Conservation (phyloP, 2,888 invertebrate genomes). For the Drosophila meridiana region DNA sequence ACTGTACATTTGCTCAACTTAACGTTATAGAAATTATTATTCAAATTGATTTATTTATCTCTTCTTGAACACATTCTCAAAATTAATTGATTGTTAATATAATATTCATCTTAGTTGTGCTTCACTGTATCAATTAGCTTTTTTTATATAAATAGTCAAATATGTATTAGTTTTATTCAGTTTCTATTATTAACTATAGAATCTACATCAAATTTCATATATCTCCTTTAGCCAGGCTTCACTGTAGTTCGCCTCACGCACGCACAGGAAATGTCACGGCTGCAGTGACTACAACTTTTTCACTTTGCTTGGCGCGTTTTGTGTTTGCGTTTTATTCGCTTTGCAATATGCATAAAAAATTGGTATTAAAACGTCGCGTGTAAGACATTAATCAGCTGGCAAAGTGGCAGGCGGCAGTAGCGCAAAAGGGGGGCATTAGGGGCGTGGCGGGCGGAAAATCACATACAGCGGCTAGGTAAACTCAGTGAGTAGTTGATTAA, state of each 20-base stretch:
- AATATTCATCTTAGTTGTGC: too few species aligned
- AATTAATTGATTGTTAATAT: too few species aligned
- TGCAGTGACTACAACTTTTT: slow-evolving; percentile 68
- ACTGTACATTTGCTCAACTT: too few species aligned
- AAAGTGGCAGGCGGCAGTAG: slow-evolving; percentile 72
- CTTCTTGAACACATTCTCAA: too few species aligned
- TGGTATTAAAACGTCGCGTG: slow-evolving; percentile 81
- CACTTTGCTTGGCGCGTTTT: slow-evolving; percentile 46
- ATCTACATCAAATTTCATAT: background rate
- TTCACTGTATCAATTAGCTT: too few species aligned
- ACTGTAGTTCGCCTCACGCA: slow-evolving; percentile 57
- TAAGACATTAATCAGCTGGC: slow-evolving; percentile 79
- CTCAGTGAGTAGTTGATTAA: slow-evolving; percentile 77
- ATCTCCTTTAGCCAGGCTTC: background rate
- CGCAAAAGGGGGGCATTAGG: background rate
- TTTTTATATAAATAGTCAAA: too few species aligned
- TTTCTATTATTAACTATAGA: background rate
- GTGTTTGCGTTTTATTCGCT: slow-evolving; percentile 48
- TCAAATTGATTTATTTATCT: too few species aligned
- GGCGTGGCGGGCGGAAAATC: slow-evolving; percentile 19
- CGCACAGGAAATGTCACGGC: slow-evolving; percentile 77
- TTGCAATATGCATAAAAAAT: slow-evolving; percentile 78
- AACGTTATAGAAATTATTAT: too few species aligned
- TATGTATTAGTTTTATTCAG: background rate
- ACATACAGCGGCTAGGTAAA: slow-evolving; percentile 64